Conservation (phyloP, 2,888 invertebrate species). For the Liopterus haemorrhoidalis region DNA sequence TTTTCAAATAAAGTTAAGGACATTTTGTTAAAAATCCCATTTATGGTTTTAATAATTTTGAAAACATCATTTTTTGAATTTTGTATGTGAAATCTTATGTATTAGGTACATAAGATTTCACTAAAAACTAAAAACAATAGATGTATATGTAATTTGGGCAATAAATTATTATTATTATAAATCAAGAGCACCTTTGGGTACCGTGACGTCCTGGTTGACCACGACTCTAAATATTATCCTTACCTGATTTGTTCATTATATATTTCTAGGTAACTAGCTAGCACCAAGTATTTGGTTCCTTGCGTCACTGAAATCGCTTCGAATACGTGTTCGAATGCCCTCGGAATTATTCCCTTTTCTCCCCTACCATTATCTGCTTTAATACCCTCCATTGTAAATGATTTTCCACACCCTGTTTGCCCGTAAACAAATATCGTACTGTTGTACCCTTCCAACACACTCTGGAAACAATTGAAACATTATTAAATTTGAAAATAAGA, state of each 20-base stretch:
- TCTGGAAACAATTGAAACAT: conserved; percentile 41
- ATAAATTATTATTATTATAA: not conserved
- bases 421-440: conserved; percentile 91
- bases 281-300: conserved; percentile 64
- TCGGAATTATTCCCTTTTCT: conserved; percentile 63
- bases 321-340: conserved; percentile 83
- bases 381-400: conserved; percentile 80
- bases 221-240: not conserved
- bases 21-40: too few relatives aligned
- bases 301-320: conserved; percentile 73
- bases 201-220: not conserved
- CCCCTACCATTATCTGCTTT: conserved; percentile 38
- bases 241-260: conserved; percentile 71
- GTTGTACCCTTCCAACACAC: conserved; percentile 86
- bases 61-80: too few relatives aligned
- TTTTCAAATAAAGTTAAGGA: too few relatives aligned
- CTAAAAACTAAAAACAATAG: too few relatives aligned
- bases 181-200: not conserved
- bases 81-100: too few relatives aligned
- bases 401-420: conserved; percentile 88
- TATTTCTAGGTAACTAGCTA: conserved; percentile 77
- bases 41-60: too few relatives aligned
- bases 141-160: too few relatives aligned
- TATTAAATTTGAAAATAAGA: not conserved
- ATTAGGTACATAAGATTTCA: too few relatives aligned